Base-by-base conservation (phyloP, 2,888 invertebrate species). In the Frankliniella fusca region DNA sequence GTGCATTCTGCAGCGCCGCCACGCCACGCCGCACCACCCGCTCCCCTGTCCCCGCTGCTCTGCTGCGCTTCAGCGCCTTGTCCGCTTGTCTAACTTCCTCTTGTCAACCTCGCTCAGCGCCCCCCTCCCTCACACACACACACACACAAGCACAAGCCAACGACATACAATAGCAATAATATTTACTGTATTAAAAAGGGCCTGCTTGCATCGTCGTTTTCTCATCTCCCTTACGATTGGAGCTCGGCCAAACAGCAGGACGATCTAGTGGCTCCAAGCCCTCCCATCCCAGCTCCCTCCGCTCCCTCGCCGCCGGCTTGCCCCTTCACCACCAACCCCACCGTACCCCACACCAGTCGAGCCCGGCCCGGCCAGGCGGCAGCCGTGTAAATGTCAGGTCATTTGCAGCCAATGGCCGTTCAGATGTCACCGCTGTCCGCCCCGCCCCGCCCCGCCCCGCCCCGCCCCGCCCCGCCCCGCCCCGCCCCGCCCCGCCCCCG, bases 381-480 rank as follows among this genome's bases (percentile, higher is more conserved):
- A 76, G 23, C 70, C 70, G 27, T 23, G 70, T 76, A 76, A 76
- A 76, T 76, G 70, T 76, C 70, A 76, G 70, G 70, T 76, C 27
- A 76, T 76, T 76, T 76, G 70, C 70, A 70, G 70, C 70, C 70
- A 27, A 12, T 27, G 70, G 27, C 70, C 70, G 70, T 10, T 27
- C 7, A 23, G 27, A 76, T 70, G 70, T n/a, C 70, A 76, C 27
- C 70, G 70, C 70, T 23, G 11, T 0, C 12, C 3, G 70, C 70
- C 10, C 70, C 23, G 2, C 23, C 12, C 70, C 23, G 23, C n/a
- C 70, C 65, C 0, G 65, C 65, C 65, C 65, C n/a, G 65, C 23
- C 70, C 1, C 0, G 65, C 65, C 65, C 65, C n/a, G 65, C 23
- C 70, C 12, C 3, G 70, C 70, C 10, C 70, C 23, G 2, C 23